Base-by-base conservation (phyloP, 2,113 vertebrate species). In the Chloebia gouldiae region DNA sequence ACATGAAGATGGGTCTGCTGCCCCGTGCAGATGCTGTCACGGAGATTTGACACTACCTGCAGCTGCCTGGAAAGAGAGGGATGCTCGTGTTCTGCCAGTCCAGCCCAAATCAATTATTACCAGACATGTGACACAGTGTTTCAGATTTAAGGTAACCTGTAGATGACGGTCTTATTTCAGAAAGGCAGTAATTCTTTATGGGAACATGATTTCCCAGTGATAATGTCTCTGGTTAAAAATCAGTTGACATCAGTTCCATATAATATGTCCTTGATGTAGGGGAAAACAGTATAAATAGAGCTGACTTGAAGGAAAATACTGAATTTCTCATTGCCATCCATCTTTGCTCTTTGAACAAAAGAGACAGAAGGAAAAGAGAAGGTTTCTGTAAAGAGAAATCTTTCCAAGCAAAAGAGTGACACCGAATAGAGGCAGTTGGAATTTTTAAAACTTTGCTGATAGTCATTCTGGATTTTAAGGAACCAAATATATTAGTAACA, bases 1-100 rank as follows among this genome's bases (percentile, higher is more conserved):
- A 27, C 24, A 28, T 30, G 61, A 73, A 68, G 69, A 61, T 1
- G 2, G n/a, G 57, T 33, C 78, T 81, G 35, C 54, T 5, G 1
- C 42, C 54, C 27, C 0, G 0, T 50, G 50, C 54, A 61, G 59
- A 20, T 18, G 30, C 47, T 73, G 44, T 51, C 28, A 2, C 0
- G 0, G 68, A 50, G 33, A 45, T 82, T 70, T 82, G 68, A 60
- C 56, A 15, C 28, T 40, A 9, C 56, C 42, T 42, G 7, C 42
- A 86, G 80, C 75, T 72, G 35, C 7, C 5, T 42, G 53, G 53
- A 19, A 40, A 31, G 14, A 27, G 35, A 53, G 15, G 10, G 9
- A 10, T 51, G 31, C 45, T 88, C 20, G 44, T 82, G 23, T 6
- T 77, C 47, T 73, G 51, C 44, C 54, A 44, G 18, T 20, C 73